A percentile compares a stretch with the other conserved stretches of the same genome.
These are phyloP conservation scores for Gulo gulo DNA, from an alignment of 2,113 vertebrate species.

Conservation along the genomic window DNA sequence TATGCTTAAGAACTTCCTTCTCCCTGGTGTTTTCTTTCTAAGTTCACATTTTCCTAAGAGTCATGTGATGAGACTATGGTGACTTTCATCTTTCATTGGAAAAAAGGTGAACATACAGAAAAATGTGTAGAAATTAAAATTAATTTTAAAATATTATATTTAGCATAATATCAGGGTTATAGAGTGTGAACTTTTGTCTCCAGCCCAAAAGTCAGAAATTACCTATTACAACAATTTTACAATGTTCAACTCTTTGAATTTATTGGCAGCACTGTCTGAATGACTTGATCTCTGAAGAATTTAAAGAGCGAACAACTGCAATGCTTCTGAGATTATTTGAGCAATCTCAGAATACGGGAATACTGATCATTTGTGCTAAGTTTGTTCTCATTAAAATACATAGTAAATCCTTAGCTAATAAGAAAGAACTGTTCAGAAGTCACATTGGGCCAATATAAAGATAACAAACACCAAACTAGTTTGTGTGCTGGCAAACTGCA, in stretches of 20 bases:
- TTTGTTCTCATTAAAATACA: background rate
- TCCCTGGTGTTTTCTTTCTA: background rate
- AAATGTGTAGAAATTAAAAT: background rate
- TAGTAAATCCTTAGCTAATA: conserved; percentile 20
- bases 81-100: background rate
- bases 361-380: background rate
- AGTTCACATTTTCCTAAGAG: background rate
- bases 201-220: background rate
- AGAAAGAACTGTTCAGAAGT: conserved; percentile 14
- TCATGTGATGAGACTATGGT: background rate
- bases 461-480: background rate
- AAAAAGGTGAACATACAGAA: background rate
- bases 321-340: background rate
- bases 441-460: conserved; percentile 7
- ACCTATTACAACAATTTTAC: background rate
- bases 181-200: background rate
- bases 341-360: background rate
- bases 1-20: background rate
- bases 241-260: background rate
- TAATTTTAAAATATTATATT: conserved; percentile 29
- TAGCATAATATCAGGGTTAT: background rate
- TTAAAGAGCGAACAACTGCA: background rate
- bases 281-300: background rate
- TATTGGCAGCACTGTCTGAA: background rate
- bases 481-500: conserved; percentile 15